A percentile compares a stretch with the other conserved stretches of the same genome.
Conservation (phyloP, 2,113 vertebrate species). For the Petrocephalus microphthalmus region DNA sequence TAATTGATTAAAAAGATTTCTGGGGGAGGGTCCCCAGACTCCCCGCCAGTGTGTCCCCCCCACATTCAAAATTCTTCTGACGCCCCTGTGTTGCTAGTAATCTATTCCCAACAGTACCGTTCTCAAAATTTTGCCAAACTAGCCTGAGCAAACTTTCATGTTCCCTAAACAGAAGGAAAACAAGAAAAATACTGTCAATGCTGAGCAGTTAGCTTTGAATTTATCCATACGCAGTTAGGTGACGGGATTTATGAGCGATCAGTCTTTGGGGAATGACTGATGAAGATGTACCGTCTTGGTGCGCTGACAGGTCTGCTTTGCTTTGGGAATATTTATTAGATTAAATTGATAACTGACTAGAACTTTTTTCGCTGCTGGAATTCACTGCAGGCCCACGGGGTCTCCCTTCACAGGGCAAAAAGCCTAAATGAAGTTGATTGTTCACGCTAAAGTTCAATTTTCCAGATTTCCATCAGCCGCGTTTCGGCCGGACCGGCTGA, state of each 20-base stretch:
- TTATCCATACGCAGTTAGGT: neutral
- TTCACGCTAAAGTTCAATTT: neutral
- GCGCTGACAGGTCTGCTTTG: neutral
- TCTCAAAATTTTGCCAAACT: neutral
- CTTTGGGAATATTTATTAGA: neutral
- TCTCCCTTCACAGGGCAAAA: neutral
- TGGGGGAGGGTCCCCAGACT: no score
- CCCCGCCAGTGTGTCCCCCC: no score
- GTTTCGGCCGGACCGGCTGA: no score
- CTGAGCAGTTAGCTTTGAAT: neutral
- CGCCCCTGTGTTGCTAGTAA: neutral
- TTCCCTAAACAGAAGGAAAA: neutral
- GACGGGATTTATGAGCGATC: neutral
- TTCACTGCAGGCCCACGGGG: neutral
- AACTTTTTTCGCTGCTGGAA: neutral
- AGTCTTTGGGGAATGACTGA: neutral
- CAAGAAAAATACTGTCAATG: neutral
- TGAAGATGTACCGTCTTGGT: neutral
- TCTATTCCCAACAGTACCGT: neutral
- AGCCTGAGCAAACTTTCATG: neutral
- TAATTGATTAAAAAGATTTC: no score
- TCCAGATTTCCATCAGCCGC: neutral
- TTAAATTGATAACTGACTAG: conserved; percentile 1
- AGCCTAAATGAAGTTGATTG: neutral
- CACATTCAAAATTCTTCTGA: no score